phyloP scores from a whole-genome alignment of 2,797 vertebrate genomes.

The Botia almorhae region DNA sequence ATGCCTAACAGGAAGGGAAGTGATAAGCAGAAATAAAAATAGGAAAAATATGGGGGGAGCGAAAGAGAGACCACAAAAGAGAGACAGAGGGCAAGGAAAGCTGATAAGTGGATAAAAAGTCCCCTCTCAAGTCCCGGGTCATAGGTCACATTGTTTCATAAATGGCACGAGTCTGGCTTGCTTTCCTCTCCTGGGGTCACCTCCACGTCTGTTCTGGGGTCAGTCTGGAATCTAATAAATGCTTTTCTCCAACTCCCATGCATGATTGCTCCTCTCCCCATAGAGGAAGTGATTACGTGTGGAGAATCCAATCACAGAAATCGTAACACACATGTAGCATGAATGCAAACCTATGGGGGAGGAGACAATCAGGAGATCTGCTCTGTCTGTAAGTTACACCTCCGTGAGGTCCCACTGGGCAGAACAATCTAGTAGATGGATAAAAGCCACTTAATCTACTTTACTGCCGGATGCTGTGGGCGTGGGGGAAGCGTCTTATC shows the following conservation, averaged over 20 bases:
- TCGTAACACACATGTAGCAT: slow-evolving; percentile 2
- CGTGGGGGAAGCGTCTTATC: slow-evolving; percentile 71
- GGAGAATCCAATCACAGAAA: slow-evolving; percentile 37
- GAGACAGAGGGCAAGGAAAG: slow-evolving; percentile 25
- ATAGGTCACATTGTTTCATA: slow-evolving; percentile 23
- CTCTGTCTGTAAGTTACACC: slow-evolving; percentile 28
- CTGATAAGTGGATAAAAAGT: slow-evolving; percentile 28
- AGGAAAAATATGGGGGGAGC: slow-evolving; percentile 24
- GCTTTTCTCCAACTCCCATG: background rate
- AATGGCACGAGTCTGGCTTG: slow-evolving; percentile 55
- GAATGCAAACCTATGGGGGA: background rate
- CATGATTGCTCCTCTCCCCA: slow-evolving; percentile 27
- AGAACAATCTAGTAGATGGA: slow-evolving; percentile 23
- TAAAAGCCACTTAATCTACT: slow-evolving; percentile 70
- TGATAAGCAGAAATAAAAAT: slow-evolving; percentile 52
- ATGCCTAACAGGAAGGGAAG: slow-evolving; percentile 52
- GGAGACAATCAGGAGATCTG: slow-evolving; percentile 16
- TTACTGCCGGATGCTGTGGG: slow-evolving; percentile 71
- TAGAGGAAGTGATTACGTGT: slow-evolving; percentile 37
- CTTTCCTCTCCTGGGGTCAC: slow-evolving; percentile 26
- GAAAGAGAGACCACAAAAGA: slow-evolving; percentile 66
- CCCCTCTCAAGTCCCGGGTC: slow-evolving; percentile 13
- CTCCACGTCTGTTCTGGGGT: slow-evolving; percentile 42
- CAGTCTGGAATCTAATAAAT: slow-evolving; percentile 40
- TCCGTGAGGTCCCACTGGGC: slow-evolving; percentile 29